Conservation (phyloP, 2,888 invertebrate genomes). For the Ophion slaviceki region DNA sequence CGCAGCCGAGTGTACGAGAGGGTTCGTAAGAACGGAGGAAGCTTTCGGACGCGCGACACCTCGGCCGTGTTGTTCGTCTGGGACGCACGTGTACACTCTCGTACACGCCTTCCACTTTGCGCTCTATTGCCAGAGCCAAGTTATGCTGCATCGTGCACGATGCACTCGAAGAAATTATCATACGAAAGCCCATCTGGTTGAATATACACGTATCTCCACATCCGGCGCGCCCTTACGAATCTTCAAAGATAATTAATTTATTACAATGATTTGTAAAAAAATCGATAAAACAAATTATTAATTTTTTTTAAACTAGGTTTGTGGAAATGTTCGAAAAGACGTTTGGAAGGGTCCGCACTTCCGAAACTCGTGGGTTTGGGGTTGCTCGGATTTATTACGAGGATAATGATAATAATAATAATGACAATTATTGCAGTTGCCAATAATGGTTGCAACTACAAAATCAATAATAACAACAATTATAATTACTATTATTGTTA, state of each 20-base stretch:
- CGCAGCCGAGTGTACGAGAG: not conserved
- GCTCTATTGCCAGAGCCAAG: slow-evolving; percentile 4
- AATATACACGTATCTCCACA: not conserved
- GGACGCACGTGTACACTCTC: slow-evolving; percentile 53
- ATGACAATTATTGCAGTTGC: too few species aligned
- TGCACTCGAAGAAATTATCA: slow-evolving; percentile 58
- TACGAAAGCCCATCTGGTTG: slow-evolving; percentile 50
- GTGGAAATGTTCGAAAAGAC: too few species aligned
- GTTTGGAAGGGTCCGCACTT: too few species aligned
- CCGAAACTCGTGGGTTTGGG: too few species aligned
- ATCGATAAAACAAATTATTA: too few species aligned
- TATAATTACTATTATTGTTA: too few species aligned
- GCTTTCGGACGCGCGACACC: slow-evolving; percentile 38
- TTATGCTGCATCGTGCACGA: slow-evolving; percentile 22
- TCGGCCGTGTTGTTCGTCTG: slow-evolving; percentile 47
- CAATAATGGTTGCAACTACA: too few species aligned
- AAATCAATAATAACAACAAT: too few species aligned
- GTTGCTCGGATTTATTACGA: too few species aligned
- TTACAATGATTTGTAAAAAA: too few species aligned
- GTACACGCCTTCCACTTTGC: slow-evolving; percentile 44
- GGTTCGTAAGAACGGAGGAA: slow-evolving; percentile 13
- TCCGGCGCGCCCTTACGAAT: not conserved
- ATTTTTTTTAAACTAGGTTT: too few species aligned
- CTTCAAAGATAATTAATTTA: not conserved
- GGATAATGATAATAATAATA: too few species aligned